Evolutionary conservation across 2,113 vertebrate genomes (phyloP), one percentile per base, ranked within the genome.

Genomic region (Bolborhynchus lineola): DNA sequence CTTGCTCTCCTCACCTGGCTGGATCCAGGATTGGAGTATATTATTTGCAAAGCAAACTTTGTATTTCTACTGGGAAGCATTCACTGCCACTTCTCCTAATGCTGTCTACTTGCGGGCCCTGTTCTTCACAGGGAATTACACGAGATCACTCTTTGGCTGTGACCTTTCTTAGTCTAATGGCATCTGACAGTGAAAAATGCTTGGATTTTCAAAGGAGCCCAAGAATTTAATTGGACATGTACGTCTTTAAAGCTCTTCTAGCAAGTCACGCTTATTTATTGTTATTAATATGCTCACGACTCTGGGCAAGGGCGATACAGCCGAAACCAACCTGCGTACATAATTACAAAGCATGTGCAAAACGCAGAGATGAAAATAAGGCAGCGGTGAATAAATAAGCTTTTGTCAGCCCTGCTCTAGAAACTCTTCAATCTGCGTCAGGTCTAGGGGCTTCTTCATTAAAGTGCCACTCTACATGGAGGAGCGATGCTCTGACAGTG

Each of bases 131-230:
- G 47, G 37, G 70, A 92, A 84, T 93, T 87, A 79, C 65, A 37
- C 0, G 19, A 72, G 83, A 89, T 91, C 83, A 26, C 41, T 44
- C 74, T 96, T 79, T 81, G 82, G 10, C 53, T 63, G 13, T 92
- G 90, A 93, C 95, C 92, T 97, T 94, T 93, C 74, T 91, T 95
- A 79, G 39, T 95, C 65, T 96, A 94, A 94, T 94, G 88, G 65
- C 91, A 95, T 72, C 91, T 94, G 93, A 88, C 96, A 93, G 78
- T 82, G 95, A 96, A 95, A 88, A 96, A 97, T 92, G 72, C 60
- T 86, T 4, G 42, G 49, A 71, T 95, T 96, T 96, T 94, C 80
- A 89, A 87, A 92, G 91, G 44, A 84, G 37, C 65, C 69, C 37
- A 24, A 74, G 72, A 82, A 79, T 93, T 94, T 93, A 96, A 91